phyloP scores from a whole-genome alignment of 2,888 invertebrate genomes.

The Tipula unca region DNA sequence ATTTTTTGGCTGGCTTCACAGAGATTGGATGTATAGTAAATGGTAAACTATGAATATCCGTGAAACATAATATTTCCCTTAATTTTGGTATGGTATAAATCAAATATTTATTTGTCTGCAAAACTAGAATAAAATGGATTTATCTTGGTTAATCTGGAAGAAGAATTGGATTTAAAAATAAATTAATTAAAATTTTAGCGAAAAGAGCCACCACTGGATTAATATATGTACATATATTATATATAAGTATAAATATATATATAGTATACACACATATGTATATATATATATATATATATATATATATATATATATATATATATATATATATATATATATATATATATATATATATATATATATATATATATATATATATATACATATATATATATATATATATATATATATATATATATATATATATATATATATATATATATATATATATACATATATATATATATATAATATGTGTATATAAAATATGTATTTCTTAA shows the following conservation, averaged over 20 bases:
- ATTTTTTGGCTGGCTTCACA: background rate
- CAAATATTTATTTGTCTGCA: no score
- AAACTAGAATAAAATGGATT: no score
- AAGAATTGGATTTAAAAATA: background rate
- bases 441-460: background rate
- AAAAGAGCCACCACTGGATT: background rate
- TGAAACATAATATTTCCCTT: no score
- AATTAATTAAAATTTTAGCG: background rate
- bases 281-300: background rate
- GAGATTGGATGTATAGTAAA: background rate
- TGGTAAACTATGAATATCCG: background rate
- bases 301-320: background rate
- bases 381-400: background rate
- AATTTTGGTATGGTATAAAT: no score
- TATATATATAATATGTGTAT: background rate
- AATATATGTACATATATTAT: background rate
- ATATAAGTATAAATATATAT: background rate
- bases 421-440: background rate
- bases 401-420: background rate
- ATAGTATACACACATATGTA: background rate
- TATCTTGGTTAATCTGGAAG: no score
- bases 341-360: background rate
- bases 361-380: no score
- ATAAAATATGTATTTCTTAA: background rate
- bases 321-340: background rate